Conservation (phyloP, 2,113 vertebrate species). For the Chloropsis hardwickii region DNA sequence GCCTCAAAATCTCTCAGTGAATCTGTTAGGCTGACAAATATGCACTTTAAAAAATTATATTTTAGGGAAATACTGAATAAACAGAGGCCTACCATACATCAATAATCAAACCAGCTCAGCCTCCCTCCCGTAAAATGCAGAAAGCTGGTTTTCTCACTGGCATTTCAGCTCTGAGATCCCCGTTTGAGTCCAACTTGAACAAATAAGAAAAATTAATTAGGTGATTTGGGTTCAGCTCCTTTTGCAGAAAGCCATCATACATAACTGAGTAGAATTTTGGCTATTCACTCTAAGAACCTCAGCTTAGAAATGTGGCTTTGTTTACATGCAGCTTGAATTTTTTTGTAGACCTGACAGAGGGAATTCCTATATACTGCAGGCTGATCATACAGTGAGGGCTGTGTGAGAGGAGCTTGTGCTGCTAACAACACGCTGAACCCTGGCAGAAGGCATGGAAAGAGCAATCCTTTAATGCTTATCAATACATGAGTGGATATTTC, state of each 20-base stretch:
- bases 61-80: background rate
- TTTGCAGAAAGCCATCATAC: background rate
- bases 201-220: background rate
- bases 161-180: background rate
- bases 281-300: background rate
- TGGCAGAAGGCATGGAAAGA: background rate
- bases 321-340: background rate
- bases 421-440: background rate
- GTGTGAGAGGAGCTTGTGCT: background rate
- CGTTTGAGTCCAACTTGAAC: background rate
- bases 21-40: background rate
- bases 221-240: background rate
- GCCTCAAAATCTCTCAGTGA: background rate
- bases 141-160: background rate
- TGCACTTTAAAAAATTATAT: background rate
- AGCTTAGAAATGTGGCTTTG: background rate
- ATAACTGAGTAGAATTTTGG: background rate
- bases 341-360: background rate
- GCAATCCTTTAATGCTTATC: constrained; percentile 29
- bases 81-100: background rate
- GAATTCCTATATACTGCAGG: background rate
- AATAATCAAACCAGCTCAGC: background rate
- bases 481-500: background rate
- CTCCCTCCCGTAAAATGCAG: background rate
- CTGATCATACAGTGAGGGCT: background rate